Percentiles rank a stretch among this genome's conserved stretches.
Conservation (phyloP, 2,113 vertebrate genomes). For the Leucopternis melanops region DNA sequence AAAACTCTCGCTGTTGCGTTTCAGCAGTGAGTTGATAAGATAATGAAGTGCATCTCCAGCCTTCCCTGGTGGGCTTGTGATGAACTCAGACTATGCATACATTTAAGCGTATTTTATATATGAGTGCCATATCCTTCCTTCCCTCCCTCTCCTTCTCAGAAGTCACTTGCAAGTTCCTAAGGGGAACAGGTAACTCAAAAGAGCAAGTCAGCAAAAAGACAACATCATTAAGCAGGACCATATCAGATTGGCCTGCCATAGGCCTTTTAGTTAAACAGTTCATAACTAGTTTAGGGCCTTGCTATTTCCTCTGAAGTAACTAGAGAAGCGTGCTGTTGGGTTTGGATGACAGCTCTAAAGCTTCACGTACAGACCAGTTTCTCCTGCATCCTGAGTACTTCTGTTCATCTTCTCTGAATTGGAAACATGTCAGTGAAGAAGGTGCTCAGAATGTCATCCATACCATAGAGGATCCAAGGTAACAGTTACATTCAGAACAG, state of each 20-base stretch:
- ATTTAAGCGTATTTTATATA: background rate
- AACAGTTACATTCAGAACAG: background rate
- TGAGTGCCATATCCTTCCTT: background rate
- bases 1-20: background rate
- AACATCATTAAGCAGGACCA: background rate
- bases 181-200: background rate
- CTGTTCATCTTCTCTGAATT: background rate
- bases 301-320: background rate
- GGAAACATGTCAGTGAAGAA: background rate
- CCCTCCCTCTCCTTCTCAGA: background rate
- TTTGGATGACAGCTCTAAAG: background rate
- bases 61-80: background rate
- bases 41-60: background rate
- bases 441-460: background rate
- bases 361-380: background rate
- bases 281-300: background rate
- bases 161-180: background rate
- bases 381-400: background rate
- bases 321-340: background rate
- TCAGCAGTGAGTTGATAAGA: background rate
- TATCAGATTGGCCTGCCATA: background rate
- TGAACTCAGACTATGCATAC: background rate
- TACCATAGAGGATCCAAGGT: background rate
- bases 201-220: background rate
- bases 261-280: background rate